These are phyloP conservation scores for Muscicapa striata DNA, from an alignment of 2,797 vertebrate species.

Conservation along the genomic window DNA sequence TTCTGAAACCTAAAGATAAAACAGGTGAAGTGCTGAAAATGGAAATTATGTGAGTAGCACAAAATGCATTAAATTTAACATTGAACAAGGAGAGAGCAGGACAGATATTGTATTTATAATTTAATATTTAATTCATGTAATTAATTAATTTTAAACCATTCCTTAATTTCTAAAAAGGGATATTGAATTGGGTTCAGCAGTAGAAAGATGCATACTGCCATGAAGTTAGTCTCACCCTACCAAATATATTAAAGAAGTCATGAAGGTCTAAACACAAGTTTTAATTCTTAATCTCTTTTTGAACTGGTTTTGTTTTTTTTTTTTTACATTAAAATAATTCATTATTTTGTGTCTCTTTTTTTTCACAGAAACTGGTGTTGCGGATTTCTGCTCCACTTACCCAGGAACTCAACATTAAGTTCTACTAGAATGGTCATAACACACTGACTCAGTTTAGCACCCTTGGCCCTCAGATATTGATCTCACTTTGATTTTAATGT, in stretches of 20 bases:
- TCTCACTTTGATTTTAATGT: not conserved
- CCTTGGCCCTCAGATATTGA: not conserved
- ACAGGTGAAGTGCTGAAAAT: not conserved
- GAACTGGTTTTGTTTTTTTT: not conserved
- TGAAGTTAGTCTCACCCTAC: not conserved
- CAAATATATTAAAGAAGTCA: not conserved
- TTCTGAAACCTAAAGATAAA: constrained; percentile 20
- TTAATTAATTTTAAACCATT: not conserved
- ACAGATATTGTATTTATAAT: not conserved
- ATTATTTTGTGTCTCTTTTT: not conserved
- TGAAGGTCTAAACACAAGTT: not conserved
- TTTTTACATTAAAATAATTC: not conserved
- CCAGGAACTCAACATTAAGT: constrained; percentile 30
- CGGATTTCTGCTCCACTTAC: constrained; percentile 48
- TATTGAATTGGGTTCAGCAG: not conserved
- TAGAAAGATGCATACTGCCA: not conserved
- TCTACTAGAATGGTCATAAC: constrained; percentile 19
- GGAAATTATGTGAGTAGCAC: not conserved
- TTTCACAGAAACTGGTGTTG: constrained; percentile 56
- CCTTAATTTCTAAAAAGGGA: not conserved
- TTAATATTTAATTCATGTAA: not conserved
- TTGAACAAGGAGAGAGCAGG: not conserved
- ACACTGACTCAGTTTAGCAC: not conserved
- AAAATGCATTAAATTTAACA: not conserved
- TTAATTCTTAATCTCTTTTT: not conserved